Evolutionary conservation across 1,140 invertebrate species (phyloP), one percentile per base, ranked within the genome.

Genomic region (Campoletis sonorensis): DNA sequence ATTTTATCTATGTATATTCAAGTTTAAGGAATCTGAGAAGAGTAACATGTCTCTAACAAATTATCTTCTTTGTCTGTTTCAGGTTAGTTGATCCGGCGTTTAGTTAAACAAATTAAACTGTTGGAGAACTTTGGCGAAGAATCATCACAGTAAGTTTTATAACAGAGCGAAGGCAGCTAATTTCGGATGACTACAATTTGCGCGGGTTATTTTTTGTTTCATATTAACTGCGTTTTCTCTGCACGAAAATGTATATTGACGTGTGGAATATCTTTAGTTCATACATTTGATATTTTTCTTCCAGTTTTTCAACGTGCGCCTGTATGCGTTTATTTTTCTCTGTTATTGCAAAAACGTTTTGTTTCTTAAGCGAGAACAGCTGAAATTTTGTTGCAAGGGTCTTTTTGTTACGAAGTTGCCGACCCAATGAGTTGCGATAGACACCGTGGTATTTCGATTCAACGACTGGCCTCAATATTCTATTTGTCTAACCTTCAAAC

Each of bases 41-140:
- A 7, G 30, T 72, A 21, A 73, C 71, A 73, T 49, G 71, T 73
- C 71, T 73, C 4, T 75, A 54, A 75, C 49, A 37, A 54, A 54
- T 75, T 58, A n/a, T 58, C 40, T 75, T 30, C 49, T 21, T n/a
- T 13, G 37, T 77, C 58, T 72, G 79, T 83, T 81, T 81, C 78
- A 79, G 33, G 72, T 75, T 23, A 75, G 45, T 58, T 30, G 5
- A 75, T 75, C 72, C 30, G 67, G 30, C 30, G n/a, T n/a, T 37
- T 27, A 33, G 5, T 27, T 10, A 33, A 70, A 70, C 26, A 70
- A 70, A 33, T 33, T 70, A 21, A 18, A 70, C 67, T 33, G 15
- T 18, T 70, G 0, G 27, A 30, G 30, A 70, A 70, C 0, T 33
- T 15, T 2, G 18, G 0, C 18, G 67, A 18, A 27, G 21, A 64